A percentile compares a stretch with the other conserved stretches of the same genome.
phyloP scores from a whole-genome alignment of 2,113 vertebrate genomes.

The Laticauda laticaudata region DNA sequence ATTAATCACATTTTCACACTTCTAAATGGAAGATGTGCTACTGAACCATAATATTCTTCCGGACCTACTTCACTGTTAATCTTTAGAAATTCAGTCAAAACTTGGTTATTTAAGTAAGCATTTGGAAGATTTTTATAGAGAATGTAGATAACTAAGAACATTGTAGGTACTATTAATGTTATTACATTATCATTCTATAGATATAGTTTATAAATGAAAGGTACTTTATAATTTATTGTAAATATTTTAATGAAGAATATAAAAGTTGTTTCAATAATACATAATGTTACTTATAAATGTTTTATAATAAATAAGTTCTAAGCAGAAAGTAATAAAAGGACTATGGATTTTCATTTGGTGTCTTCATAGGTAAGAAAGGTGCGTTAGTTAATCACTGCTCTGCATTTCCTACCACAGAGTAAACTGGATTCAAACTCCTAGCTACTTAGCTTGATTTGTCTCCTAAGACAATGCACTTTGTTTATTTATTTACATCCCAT shows the following conservation, averaged over 20 bases:
- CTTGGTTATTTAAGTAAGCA: not conserved
- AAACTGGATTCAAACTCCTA: not conserved
- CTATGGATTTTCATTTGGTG: not conserved
- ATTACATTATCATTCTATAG: not conserved
- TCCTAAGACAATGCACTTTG: constrained; percentile 2
- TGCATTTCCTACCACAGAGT: not conserved
- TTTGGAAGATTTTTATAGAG: not conserved
- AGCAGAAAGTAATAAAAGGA: not conserved
- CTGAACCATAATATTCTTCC: not conserved
- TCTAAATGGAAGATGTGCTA: not conserved
- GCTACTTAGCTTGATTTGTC: not conserved
- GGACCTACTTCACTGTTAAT: not conserved
- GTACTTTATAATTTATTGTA: not conserved
- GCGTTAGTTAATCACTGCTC: not conserved
- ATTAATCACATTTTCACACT: constrained; percentile 1
- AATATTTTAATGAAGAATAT: not conserved
- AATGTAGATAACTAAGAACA: not conserved
- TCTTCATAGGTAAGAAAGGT: not conserved
- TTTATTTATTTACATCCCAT: not conserved
- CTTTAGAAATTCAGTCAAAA: not conserved
- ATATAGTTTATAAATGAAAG: not conserved
- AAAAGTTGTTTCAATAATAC: not conserved
- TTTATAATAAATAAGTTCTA: not conserved
- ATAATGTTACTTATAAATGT: not conserved
- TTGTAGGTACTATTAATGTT: not conserved